Evolutionary conservation across 2,797 vertebrate genomes (phyloP).

Genomic region (Varecia variegata): DNA sequence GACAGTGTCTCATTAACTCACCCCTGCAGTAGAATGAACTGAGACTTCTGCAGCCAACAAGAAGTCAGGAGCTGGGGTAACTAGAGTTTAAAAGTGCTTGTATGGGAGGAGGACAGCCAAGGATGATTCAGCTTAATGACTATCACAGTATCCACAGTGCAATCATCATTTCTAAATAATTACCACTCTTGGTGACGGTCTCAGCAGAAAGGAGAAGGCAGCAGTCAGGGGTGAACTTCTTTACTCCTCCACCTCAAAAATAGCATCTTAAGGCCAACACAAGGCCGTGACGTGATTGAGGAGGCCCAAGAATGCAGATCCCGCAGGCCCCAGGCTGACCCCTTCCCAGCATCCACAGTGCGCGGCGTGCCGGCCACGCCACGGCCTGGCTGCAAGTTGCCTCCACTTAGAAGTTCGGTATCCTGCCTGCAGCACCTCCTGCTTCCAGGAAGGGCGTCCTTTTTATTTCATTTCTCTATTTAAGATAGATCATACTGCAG

Average conservation of each 20-base stretch:
- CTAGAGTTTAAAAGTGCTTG: neutral
- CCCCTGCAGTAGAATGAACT: neutral
- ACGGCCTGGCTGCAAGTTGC: neutral
- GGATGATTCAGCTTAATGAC: neutral
- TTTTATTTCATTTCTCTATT: neutral
- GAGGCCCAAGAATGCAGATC: neutral
- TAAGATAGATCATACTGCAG: neutral
- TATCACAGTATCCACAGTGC: neutral
- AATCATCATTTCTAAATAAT: constrained; percentile 55
- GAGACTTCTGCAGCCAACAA: neutral
- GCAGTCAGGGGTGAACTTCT: neutral
- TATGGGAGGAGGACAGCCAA: neutral
- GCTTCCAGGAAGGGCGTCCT: neutral
- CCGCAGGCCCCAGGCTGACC: neutral
- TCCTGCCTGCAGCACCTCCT: neutral
- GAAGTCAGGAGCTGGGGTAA: neutral
- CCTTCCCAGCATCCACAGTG: neutral
- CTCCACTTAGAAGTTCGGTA: neutral
- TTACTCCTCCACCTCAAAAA: constrained; percentile 31
- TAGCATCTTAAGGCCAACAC: neutral
- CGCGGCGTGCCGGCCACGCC: accelerated
- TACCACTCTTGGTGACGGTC: constrained; percentile 20
- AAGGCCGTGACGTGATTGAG: neutral
- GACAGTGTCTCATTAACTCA: neutral
- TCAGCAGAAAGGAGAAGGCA: constrained; percentile 13